These are phyloP conservation scores for Idaea straminata DNA, from an alignment of 2,888 invertebrate species.

Conservation along the genomic window DNA sequence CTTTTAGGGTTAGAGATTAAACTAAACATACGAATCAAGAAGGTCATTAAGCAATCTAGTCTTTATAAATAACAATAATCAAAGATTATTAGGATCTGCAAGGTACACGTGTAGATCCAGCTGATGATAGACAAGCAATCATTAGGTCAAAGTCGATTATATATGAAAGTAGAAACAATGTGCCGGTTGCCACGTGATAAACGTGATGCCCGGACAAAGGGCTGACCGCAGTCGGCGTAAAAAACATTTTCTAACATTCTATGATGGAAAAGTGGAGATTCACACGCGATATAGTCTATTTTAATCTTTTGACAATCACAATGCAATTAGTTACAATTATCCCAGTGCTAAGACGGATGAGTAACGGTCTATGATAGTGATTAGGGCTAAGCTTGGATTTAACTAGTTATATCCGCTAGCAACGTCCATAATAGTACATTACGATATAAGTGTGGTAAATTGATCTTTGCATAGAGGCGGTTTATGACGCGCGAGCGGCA, in stretches of 20 bases:
- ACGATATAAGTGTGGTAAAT: too few species aligned
- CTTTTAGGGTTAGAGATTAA: too few species aligned
- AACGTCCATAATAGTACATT: constrained; percentile 3
- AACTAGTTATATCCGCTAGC: constrained; percentile 1
- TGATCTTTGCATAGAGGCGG: too few species aligned
- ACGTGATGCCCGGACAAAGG: constrained; percentile 64
- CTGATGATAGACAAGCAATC: constrained; percentile 62
- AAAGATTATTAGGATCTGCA: constrained; percentile 15
- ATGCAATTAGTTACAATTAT: constrained; percentile 62
- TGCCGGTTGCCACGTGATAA: constrained; percentile 58
- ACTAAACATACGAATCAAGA: neutral
- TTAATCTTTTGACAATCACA: constrained; percentile 73
- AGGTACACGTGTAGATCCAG: constrained; percentile 45
- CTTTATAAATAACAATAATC: constrained; percentile 14
- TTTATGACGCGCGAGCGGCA: too few species aligned
- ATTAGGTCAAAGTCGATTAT: constrained; percentile 53
- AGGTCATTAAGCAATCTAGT: neutral
- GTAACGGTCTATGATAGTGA: constrained; percentile 6
- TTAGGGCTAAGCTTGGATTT: neutral
- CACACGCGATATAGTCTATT: constrained; percentile 75
- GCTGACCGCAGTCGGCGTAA: constrained; percentile 45
- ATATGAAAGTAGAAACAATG: constrained; percentile 58
- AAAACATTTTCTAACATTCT: constrained; percentile 66
- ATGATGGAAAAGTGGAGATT: constrained; percentile 62
- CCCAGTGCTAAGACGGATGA: constrained; percentile 19